These are phyloP conservation scores for Micrasema minimum DNA, from an alignment of 1,140 invertebrate species.

Conservation along the genomic window DNA sequence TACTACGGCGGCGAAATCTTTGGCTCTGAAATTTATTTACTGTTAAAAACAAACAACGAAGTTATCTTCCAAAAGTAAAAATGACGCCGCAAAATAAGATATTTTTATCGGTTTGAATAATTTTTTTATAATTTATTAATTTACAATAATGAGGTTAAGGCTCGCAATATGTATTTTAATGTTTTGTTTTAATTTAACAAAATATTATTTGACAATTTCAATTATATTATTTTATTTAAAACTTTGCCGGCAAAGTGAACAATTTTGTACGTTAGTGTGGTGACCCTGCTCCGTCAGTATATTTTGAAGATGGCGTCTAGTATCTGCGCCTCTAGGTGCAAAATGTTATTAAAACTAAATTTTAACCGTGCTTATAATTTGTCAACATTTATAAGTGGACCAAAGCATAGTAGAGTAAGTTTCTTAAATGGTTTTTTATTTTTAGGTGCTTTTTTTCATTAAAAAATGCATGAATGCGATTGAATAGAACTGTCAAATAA, in stretches of 20 bases:
- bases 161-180: too few relatives aligned
- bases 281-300: slow-evolving; percentile 51
- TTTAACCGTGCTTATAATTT: slow-evolving; percentile 67
- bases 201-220: too few relatives aligned
- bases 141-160: too few relatives aligned
- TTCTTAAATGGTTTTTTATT: slow-evolving; percentile 9
- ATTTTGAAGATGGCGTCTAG: slow-evolving; percentile 66
- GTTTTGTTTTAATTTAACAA: too few relatives aligned
- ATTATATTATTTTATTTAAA: too few relatives aligned
- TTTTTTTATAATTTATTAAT: too few relatives aligned
- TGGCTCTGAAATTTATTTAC: slow-evolving; percentile 62
- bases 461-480: neutral
- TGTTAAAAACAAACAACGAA: too few relatives aligned
- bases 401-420: slow-evolving; percentile 65
- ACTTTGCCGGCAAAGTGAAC: too few relatives aligned
- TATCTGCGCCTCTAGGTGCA: slow-evolving; percentile 66
- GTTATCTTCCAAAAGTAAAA: too few relatives aligned
- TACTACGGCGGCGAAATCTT: slow-evolving; percentile 70
- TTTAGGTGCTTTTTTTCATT: too few relatives aligned
- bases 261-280: slow-evolving; percentile 51
- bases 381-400: slow-evolving; percentile 64
- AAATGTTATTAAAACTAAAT: slow-evolving; percentile 67
- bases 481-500: slow-evolving; percentile 26
- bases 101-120: too few relatives aligned
- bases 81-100: too few relatives aligned